Evolutionary conservation across 2,797 vertebrate species (phyloP), one percentile per base, ranked within the genome.

Genomic region (Picus viridis): DNA sequence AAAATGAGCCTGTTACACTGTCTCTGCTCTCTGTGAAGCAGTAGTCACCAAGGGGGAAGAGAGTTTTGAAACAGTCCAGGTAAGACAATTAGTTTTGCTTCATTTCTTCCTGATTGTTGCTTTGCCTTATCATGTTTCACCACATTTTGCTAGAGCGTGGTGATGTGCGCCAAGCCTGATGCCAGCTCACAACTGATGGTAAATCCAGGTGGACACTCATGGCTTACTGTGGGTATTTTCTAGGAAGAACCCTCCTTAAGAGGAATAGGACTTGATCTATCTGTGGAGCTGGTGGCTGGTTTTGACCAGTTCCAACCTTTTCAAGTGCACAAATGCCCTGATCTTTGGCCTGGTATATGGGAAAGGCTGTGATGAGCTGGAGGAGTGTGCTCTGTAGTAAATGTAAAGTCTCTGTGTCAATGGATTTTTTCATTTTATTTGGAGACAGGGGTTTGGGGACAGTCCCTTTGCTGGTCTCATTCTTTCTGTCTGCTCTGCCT

Each of bases 11-110:
- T 79, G 20, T 84, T 69, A n/a, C 20, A 7, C 4, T 6, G 12
- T 39, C 59, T 81, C 43, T 8, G 8, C 56, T 32, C 27, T 30
- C 32, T 23, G 7, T 30, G 58, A 73, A 79, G 43, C 29, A 30
- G n/a, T 17, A 79, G 16, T 30, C 39, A 39, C 29, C 11, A 13
- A 13, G 5, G 8, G 9, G 8, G 8, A 4, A 36, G 71, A 29
- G 75, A 24, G 12, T 14, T 59, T 49, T 72, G 54, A 70, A 91
- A 74, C 23, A 88, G 32, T 39, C 68, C 27, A 22, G 54, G 56
- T 65, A 58, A 94, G 70, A 23, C 19, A 62, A 89, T 79, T 68
- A 53, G 12, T 67, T 84, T 85, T 71, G 47, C 64, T 62, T 49
- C 6, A 19, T 27, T 61, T 87, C 54, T 30, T 89, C 83, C 63